Conservation (phyloP, 2,113 vertebrate genomes). For the Ellobius talpinus region DNA sequence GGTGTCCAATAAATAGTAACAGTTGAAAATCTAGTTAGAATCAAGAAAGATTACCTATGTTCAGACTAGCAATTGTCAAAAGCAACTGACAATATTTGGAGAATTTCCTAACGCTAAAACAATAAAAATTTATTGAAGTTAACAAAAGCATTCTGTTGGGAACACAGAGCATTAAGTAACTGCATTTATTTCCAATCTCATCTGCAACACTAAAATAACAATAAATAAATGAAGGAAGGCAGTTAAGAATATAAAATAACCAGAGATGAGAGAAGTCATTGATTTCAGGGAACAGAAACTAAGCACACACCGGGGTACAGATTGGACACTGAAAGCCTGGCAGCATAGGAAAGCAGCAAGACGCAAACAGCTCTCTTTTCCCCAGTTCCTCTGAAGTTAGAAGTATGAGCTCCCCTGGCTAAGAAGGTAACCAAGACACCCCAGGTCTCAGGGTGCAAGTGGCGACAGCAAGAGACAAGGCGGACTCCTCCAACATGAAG, state of each 20-base stretch:
- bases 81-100: background rate
- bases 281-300: background rate
- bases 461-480: background rate
- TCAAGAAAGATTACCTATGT: background rate
- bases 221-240: background rate
- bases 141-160: background rate
- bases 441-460: background rate
- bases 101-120: background rate
- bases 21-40: constrained; percentile 32
- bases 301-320: fast-evolving
- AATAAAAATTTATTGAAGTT: background rate
- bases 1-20: background rate
- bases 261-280: background rate
- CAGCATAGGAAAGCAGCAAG: background rate
- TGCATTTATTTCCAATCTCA: background rate
- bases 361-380: background rate
- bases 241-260: background rate
- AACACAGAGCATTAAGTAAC: background rate
- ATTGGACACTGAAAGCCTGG: background rate
- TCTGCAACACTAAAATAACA: background rate
- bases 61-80: background rate
- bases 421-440: background rate
- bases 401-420: background rate
- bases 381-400: background rate
- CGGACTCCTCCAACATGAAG: background rate